These are phyloP conservation scores for Lepidurus couesii DNA, from an alignment of 1,140 invertebrate species.

Conservation along the genomic window DNA sequence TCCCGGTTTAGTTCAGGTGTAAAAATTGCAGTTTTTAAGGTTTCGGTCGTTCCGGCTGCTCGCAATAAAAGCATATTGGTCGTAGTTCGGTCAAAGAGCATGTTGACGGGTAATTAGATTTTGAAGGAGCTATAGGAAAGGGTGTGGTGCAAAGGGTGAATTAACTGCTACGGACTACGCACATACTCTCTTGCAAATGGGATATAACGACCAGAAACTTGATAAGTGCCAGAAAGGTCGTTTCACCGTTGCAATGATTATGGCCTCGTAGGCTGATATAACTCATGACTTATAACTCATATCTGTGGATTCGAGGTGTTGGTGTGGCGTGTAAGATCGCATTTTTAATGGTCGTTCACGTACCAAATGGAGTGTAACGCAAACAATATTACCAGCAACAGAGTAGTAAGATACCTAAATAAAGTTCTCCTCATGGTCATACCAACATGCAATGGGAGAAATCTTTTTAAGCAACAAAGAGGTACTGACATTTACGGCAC, in stretches of 20 bases:
- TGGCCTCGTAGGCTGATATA: not conserved
- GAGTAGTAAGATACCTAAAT: not conserved
- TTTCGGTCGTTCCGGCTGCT: too few species aligned
- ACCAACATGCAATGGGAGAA: not conserved
- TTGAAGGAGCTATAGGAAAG: not conserved
- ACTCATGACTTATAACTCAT: conserved; percentile 19
- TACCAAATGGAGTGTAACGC: not conserved
- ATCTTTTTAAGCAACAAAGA: not conserved
- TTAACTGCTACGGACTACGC: not conserved
- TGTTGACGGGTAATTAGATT: not conserved
- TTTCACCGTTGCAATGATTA: conserved; percentile 7
- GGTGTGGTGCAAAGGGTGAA: not conserved
- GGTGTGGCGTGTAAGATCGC: not conserved
- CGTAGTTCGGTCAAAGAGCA: too few species aligned
- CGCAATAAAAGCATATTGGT: too few species aligned
- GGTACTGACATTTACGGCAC: not conserved
- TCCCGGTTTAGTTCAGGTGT: not conserved
- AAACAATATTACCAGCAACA: not conserved
- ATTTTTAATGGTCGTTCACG: not conserved
- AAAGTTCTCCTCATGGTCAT: not conserved
- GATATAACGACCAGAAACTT: conserved; percentile 3
- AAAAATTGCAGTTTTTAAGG: too few species aligned
- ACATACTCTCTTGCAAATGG: not conserved
- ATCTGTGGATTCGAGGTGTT: not conserved
- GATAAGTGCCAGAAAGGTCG: conserved; percentile 13